phyloP scores from a whole-genome alignment of 2,888 invertebrate genomes.

The Drosophila nr. perissopoda region DNA sequence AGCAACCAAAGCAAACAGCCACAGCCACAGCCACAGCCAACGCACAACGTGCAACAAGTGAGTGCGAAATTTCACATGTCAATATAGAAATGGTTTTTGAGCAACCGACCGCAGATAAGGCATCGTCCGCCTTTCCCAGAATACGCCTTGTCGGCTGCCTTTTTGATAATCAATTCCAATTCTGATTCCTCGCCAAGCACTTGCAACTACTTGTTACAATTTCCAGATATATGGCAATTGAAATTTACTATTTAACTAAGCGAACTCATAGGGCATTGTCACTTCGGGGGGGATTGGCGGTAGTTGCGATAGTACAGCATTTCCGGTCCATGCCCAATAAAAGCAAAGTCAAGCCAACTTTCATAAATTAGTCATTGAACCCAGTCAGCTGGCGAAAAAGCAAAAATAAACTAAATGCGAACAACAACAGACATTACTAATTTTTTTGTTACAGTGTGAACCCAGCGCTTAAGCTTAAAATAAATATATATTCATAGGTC shows the following conservation, averaged over 20 bases:
- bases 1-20: neutral
- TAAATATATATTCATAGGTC: conserved; percentile 64
- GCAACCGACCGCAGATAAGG: conserved; percentile 48
- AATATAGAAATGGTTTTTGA: conserved; percentile 43
- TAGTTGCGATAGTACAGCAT: conserved; percentile 8
- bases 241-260: conserved; percentile 36
- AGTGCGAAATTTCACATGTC: conserved; percentile 68
- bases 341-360: conserved; percentile 63
- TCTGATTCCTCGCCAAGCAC: conserved; percentile 2
- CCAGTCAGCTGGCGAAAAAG: conserved; percentile 43
- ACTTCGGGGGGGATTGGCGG: neutral
- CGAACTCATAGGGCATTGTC: conserved; percentile 10
- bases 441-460: conserved; percentile 70
- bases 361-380: conserved; percentile 81
- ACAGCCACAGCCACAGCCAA: conserved; percentile 9
- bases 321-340: conserved; percentile 46
- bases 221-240: conserved; percentile 14
- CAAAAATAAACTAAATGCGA: conserved; percentile 59
- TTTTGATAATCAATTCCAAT: conserved; percentile 2
- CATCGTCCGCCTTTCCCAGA: conserved; percentile 30
- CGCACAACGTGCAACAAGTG: conserved; percentile 44
- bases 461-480: conserved; percentile 61
- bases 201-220: conserved; percentile 32
- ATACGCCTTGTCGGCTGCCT: conserved; percentile 47
- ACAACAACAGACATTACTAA: conserved; percentile 59